Evolutionary conservation across 2,113 vertebrate genomes (phyloP), one percentile per base, ranked within the genome.

Genomic region (Octodon degus): DNA sequence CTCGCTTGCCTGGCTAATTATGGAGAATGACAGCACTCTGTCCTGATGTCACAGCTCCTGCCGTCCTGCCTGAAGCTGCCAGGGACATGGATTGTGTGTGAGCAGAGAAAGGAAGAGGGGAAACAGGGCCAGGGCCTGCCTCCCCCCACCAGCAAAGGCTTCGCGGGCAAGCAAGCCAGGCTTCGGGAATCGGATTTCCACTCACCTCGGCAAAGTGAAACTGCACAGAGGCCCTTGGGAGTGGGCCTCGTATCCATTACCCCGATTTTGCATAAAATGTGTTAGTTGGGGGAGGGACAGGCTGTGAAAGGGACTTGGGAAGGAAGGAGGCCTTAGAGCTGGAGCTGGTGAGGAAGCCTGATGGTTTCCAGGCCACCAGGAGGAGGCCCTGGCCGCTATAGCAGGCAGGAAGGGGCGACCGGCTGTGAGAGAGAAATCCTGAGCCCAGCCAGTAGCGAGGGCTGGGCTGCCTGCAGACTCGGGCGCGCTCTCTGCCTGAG

Each of bases 1-100:
- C 97, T 96, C 10, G 50, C n/a, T 94, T 85, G 96, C 93, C 97
- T 93, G 95, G 93, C 96, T 98, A 92, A 97, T 98, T 97, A 97
- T 17, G 92, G 97, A 98, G 82, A 90, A 92, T 97, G 96, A 95
- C 92, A 94, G 97, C 62, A 34, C 95, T 97, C 95, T 92, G 94
- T 96, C 98, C 96, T 93, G 83, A 95, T 95, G 95, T 65, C 86
- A 95, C 80, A 24, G 60, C 92, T 91, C 95, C 87, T 96, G 86
- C 97, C 93, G 62, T 92, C 96, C 87, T 96, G 86, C 97, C 93
- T 62, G 74, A 97, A 95, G 96, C 97, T 94, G 95, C 97, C 95
- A 91, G 96, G 68, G 90, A 91, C 37, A 82, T 60, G 97, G 95
- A 80, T 37, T 37, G 88, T 94, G 65, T 16, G 32, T 68, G 96